Evolutionary conservation across 1,140 invertebrate species (phyloP), one percentile per base, ranked within the genome.

Genomic region (Drosophila ananassae): DNA sequence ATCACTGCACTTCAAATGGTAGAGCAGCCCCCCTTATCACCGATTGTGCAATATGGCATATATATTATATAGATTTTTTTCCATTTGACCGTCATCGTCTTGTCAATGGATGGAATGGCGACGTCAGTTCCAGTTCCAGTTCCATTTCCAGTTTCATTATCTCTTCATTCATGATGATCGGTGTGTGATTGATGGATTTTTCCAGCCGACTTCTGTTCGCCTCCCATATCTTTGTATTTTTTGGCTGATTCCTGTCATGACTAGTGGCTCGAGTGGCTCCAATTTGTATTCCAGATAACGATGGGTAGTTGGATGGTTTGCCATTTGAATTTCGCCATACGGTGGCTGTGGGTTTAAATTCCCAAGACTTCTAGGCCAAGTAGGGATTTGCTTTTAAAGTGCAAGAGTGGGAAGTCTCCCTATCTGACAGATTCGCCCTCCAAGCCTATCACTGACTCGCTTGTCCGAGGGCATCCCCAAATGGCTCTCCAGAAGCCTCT

Each of bases 1-100:
- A 56, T 69, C 63, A 25, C 50, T 69, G 67, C 67, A 69, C 67
- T 71, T 41, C 41, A 71, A 21, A 32, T 51, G n/a, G 32, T n/a
- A 1, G 8, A 34, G 8, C 8, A 34, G 8, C 8, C 32, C 8
- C 22, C 32, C 63, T 71, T 71, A 71, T 71, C 66, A 10, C 0
- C 17, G 52, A 8, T 69, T 69, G 52, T 69, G 67, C 67, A 71
- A 69, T 71, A 32, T 10, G 2, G 2, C 1, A 12, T 37, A 37
- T 37, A 37, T n/a, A 32, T 9, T 32, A 32, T 32, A 32, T 10
- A 32, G 12, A 37, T 37, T 3, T 10, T 37, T 37, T 12, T 10
- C 30, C 32, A 10, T 22, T 4, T 64, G 63, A 37, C n/a, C 62
- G 46, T 30, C 63, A 51, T 63, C 57, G 32, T 34, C 32, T 34